Conservation (phyloP, 1,140 invertebrate species). For the Ceratosolen solmsi region DNA sequence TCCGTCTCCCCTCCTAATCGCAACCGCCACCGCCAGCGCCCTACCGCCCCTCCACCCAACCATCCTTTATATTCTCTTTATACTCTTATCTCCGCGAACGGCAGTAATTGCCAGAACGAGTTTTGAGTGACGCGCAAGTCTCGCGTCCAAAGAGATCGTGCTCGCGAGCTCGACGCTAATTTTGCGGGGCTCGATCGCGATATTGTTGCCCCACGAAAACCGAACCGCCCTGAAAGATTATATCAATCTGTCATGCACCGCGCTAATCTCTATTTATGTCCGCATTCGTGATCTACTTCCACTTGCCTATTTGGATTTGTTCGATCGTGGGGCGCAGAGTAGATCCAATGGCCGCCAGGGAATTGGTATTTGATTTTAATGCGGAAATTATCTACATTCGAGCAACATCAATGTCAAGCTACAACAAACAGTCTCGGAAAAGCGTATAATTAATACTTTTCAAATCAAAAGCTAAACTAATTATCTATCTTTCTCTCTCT, state of each 20-base stretch:
- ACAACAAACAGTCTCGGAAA: not conserved
- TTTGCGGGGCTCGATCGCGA: slow-evolving; percentile 24
- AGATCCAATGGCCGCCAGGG: not conserved
- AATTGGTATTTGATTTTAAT: not conserved
- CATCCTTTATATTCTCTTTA: not conserved
- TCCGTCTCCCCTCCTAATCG: not conserved
- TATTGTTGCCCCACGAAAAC: not conserved
- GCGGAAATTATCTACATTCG: not conserved
- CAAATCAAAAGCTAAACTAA: too few relatives aligned
- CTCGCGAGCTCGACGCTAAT: slow-evolving; percentile 11
- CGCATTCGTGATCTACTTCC: not conserved
- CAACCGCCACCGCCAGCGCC: not conserved
- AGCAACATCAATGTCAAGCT: not conserved
- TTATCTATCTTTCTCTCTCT: not conserved
- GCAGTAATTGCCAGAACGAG: slow-evolving; percentile 43
- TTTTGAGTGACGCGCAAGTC: slow-evolving; percentile 25
- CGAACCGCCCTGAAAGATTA: not conserved
- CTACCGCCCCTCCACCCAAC: not conserved
- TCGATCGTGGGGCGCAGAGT: not conserved
- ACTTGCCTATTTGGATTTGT: not conserved
- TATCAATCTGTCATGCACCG: slow-evolving; percentile 27
- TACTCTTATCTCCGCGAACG: slow-evolving; percentile 24
- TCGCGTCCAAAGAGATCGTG: slow-evolving; percentile 12
- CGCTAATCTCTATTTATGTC: not conserved
- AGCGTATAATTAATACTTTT: not conserved